Evolutionary conservation across 2,888 invertebrate genomes (phyloP), one percentile per base, ranked within the genome.

Genomic region (Pseudolycoriella hygida): DNA sequence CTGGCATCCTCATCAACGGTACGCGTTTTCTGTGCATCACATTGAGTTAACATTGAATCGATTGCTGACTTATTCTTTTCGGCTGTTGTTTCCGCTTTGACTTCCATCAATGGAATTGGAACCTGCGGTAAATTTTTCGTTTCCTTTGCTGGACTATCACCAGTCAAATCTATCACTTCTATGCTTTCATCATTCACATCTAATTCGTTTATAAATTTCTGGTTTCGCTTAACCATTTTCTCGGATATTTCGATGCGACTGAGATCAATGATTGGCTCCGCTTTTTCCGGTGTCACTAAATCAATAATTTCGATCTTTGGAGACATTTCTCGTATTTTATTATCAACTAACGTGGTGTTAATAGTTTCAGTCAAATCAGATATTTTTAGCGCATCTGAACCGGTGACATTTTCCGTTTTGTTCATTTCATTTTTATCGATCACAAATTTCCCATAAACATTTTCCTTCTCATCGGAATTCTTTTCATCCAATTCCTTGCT

Each of bases 381-480:
- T 15, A 39, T 39, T 5, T 39, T 39, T 6, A 14, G 3, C 4
- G 39, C 10, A 10, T 39, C 17, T 4, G 14, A 17, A 15, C 6
- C 15, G 15, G n/a, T 8, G 5, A 17, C 15, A 10, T 15, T 15
- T 11, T 44, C 44, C 12, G 44, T 39, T 47, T 62, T 65, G 50
- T 64, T 64, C 3, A 65, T 52, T 49, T 61, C 63, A 50, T 62
- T 64, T 49, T 62, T 61, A 47, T 57, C 62, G 44, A 59, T 62
- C 2, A 63, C 61, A 48, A 62, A 42, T 18, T 48, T 46, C 25
- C 34, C 40, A 15, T 45, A 62, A 10, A 61, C 56, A 48, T 64
- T 65, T 51, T 65, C 63, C 47, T 63, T 64, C 47, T 64, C 64
- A 44, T 61, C 46, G 3, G 48, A 45, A 18, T 43, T 44, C 40